Evolutionary conservation across 23 tunicate species (phyloP).

Genomic region (Halocynthia roretzi): DNA sequence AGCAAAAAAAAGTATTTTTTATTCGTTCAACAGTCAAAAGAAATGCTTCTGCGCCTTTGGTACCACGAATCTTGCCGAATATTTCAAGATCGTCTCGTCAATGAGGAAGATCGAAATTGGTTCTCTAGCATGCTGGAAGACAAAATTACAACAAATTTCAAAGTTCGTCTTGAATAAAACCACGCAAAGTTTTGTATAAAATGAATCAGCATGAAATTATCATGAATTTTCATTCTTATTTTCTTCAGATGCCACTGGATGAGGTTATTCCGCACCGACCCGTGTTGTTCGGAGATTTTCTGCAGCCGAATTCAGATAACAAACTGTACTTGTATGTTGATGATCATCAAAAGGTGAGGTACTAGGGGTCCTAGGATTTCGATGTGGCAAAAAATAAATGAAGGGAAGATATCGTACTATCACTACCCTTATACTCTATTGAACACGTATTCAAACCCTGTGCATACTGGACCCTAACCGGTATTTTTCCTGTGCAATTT

Average conservation of each 20-base stretch:
- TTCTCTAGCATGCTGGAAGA: constrained; percentile 73
- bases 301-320: constrained; percentile 61
- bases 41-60: constrained; percentile 87
- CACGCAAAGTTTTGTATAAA: background rate
- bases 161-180: constrained; percentile 21
- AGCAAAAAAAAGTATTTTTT: no score
- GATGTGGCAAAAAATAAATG: no score
- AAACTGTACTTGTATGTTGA: constrained; percentile 62
- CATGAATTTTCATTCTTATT: background rate
- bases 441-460: no score
- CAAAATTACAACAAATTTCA: constrained; percentile 47
- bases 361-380: no score
- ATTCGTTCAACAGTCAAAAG: constrained; percentile 39
- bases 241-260: constrained; percentile 52
- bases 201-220: background rate
- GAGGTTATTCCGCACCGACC: constrained; percentile 73
- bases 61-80: constrained; percentile 93
- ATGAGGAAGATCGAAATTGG: constrained; percentile 83
- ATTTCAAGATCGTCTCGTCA: constrained; percentile 96
- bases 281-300: constrained; percentile 86
- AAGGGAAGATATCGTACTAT: no score
- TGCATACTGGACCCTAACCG: no score
- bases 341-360: constrained; percentile 56
- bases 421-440: no score
- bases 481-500: no score